Evolutionary conservation across 1,140 invertebrate species (phyloP).

Genomic region (Agraylea sexmaculata): DNA sequence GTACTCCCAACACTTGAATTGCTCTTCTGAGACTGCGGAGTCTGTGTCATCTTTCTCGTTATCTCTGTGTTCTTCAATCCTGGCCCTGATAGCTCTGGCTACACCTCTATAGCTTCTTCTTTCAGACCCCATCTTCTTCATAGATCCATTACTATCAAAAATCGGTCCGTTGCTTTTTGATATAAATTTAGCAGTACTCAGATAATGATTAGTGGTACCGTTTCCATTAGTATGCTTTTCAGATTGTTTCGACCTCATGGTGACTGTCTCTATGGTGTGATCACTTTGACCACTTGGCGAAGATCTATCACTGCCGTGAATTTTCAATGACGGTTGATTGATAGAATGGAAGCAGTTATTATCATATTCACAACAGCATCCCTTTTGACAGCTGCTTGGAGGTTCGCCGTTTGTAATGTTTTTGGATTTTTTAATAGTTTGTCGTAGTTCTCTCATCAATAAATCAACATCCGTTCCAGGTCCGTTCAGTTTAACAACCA

Average conservation of each 20-base stretch:
- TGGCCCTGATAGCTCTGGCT: conserved; percentile 41
- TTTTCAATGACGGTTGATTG: conserved; percentile 31
- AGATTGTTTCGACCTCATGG: conserved; percentile 7
- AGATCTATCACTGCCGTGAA: conserved; percentile 49
- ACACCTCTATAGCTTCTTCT: conserved; percentile 43
- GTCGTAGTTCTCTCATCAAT: conserved; percentile 61
- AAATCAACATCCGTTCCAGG: conserved; percentile 54
- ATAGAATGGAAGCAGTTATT: conserved; percentile 48
- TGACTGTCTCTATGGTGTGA: conserved; percentile 38
- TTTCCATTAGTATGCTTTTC: conserved; percentile 16
- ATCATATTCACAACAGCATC: conserved; percentile 50
- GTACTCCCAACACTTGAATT: conserved; percentile 86
- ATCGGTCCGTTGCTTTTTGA: conserved; percentile 14
- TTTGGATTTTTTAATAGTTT: conserved; percentile 51
- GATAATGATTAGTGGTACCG: conserved; percentile 17
- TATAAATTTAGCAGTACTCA: conserved; percentile 17
- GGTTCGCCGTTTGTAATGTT: conserved; percentile 33
- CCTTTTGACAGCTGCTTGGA: conserved; percentile 38
- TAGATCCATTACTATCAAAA: conserved; percentile 18
- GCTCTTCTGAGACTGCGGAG: conserved; percentile 61
- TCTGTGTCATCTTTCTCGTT: conserved; percentile 51
- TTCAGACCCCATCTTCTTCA: conserved; percentile 28
- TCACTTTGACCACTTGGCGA: conserved; percentile 76
- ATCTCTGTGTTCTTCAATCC: conserved; percentile 44
- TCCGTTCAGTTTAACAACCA: conserved; percentile 58